Conservation (phyloP, 1,140 invertebrate genomes). For the Oppia nitens region DNA sequence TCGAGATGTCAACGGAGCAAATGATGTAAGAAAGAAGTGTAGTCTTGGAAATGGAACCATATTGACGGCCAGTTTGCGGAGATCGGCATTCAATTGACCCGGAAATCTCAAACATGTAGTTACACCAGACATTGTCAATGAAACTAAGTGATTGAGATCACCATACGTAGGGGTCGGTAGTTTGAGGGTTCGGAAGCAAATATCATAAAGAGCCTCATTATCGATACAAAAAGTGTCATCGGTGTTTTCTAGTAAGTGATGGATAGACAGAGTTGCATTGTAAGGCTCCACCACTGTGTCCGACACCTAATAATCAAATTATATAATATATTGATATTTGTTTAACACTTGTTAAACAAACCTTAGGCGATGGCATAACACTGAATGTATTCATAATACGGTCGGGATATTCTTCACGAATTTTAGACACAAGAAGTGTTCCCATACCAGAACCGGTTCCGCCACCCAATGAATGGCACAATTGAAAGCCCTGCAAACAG, state of each 20-base stretch:
- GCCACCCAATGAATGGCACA: slow-evolving; percentile 28
- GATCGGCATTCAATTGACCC: too few relatives aligned
- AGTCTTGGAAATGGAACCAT: slow-evolving; percentile 91
- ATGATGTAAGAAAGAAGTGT: slow-evolving; percentile 60
- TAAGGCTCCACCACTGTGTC: slow-evolving; percentile 40
- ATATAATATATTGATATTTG: too few relatives aligned
- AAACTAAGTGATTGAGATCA: slow-evolving; percentile 34
- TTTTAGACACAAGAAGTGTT: slow-evolving; percentile 25
- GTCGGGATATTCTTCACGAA: slow-evolving; percentile 27
- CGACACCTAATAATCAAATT: too few relatives aligned
- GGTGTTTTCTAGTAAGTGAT: slow-evolving; percentile 32
- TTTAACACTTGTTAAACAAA: too few relatives aligned
- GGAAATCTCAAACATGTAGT: too few relatives aligned
- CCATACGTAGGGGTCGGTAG: slow-evolving; percentile 33
- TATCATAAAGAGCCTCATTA: slow-evolving; percentile 34
- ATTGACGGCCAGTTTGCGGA: slow-evolving; percentile 83
- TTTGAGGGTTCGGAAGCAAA: slow-evolving; percentile 32
- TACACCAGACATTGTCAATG: slow-evolving; percentile 40
- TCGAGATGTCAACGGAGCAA: slow-evolving; percentile 63
- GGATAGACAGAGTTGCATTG: slow-evolving; percentile 33
- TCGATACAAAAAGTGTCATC: slow-evolving; percentile 35
- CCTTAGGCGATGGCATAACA: slow-evolving; percentile 28
- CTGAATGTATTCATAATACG: slow-evolving; percentile 21
- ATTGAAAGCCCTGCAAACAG: slow-evolving; percentile 37
- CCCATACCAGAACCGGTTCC: slow-evolving; percentile 27